A percentile compares a stretch with the other conserved stretches of the same genome.
phyloP scores from a whole-genome alignment of 2,888 invertebrate genomes.

The Ennomos fuscantarius region DNA sequence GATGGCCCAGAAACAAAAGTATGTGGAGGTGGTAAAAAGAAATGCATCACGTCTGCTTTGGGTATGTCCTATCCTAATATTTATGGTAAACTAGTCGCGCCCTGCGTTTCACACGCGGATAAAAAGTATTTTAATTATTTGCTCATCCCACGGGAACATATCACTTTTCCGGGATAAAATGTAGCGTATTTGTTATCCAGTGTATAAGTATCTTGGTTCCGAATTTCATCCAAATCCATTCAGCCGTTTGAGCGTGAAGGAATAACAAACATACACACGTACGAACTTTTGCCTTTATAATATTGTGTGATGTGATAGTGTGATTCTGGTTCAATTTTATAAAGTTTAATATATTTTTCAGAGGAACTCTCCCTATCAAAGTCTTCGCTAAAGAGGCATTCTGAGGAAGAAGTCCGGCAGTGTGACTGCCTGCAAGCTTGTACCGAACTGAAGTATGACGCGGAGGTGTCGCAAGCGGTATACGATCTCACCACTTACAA shows the following conservation, averaged over 20 bases:
- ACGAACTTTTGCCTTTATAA: too few relatives aligned
- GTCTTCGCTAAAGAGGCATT: slow-evolving; percentile 38
- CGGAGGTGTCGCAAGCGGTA: slow-evolving; percentile 87
- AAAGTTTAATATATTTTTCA: slow-evolving; percentile 32
- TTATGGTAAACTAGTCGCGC: neutral
- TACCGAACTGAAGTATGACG: slow-evolving; percentile 86
- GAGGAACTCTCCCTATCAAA: slow-evolving; percentile 53
- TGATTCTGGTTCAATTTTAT: neutral
- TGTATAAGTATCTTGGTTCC: too few relatives aligned
- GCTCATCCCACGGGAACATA: too few relatives aligned
- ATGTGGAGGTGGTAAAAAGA: slow-evolving; percentile 56
- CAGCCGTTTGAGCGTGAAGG: too few relatives aligned
- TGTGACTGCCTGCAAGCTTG: slow-evolving; percentile 86
- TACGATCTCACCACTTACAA: slow-evolving; percentile 57
- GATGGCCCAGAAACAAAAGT: slow-evolving; percentile 54
- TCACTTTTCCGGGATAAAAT: too few relatives aligned
- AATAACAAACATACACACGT: too few relatives aligned
- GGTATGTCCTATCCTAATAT: slow-evolving; percentile 37
- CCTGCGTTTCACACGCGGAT: too few relatives aligned
- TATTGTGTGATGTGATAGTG: too few relatives aligned
- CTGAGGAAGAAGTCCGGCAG: slow-evolving; percentile 22
- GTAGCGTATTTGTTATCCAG: too few relatives aligned
- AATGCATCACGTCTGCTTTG: slow-evolving; percentile 51
- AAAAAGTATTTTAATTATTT: too few relatives aligned
- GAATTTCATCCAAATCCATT: too few relatives aligned